These are phyloP conservation scores for Drosophila sucinea DNA, from an alignment of 1,140 invertebrate species.

Conservation along the genomic window DNA sequence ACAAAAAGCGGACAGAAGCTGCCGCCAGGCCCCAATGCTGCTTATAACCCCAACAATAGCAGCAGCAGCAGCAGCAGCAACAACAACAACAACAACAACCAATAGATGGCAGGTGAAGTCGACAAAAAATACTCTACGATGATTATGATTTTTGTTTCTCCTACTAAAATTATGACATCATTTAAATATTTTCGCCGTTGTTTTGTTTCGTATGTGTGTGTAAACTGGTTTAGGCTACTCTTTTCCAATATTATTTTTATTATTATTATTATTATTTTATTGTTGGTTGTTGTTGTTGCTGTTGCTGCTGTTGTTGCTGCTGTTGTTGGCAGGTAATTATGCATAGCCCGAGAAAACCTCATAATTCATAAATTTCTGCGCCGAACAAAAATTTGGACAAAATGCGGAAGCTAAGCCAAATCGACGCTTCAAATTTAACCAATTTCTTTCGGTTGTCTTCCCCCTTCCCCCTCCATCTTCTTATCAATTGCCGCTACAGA, in stretches of 20 bases:
- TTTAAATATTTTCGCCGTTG: conserved; percentile 78
- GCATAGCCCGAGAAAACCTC: conserved; percentile 62
- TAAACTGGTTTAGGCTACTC: conserved; percentile 71
- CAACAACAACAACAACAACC: background rate
- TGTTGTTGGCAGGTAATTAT: conserved; percentile 59
- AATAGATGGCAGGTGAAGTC: conserved; percentile 53
- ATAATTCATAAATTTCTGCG: conserved; percentile 76
- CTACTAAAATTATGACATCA: conserved; percentile 79
- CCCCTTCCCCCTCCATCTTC: conserved; percentile 30
- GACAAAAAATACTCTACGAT: conserved; percentile 44
- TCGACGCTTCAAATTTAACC: conserved; percentile 53
- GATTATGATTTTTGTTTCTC: conserved; percentile 58
- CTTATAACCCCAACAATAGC: conserved; percentile 1
- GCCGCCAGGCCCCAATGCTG: background rate
- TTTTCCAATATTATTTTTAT: conserved; percentile 29
- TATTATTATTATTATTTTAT: conserved; percentile 33
- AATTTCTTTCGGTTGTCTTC: conserved; percentile 43
- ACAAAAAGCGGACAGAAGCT: conserved; percentile 48
- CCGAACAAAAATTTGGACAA: conserved; percentile 50
- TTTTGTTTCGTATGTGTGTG: conserved; percentile 46
- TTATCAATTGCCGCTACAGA: conserved; percentile 43
- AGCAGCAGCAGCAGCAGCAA: no score
- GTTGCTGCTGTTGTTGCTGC: conserved; percentile 27
- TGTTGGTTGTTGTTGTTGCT: conserved; percentile 9
- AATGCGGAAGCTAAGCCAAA: conserved; percentile 62